A percentile compares a stretch with the other conserved stretches of the same genome.
Conservation (phyloP, 1,140 invertebrate species). For the Hetaerina americana region DNA sequence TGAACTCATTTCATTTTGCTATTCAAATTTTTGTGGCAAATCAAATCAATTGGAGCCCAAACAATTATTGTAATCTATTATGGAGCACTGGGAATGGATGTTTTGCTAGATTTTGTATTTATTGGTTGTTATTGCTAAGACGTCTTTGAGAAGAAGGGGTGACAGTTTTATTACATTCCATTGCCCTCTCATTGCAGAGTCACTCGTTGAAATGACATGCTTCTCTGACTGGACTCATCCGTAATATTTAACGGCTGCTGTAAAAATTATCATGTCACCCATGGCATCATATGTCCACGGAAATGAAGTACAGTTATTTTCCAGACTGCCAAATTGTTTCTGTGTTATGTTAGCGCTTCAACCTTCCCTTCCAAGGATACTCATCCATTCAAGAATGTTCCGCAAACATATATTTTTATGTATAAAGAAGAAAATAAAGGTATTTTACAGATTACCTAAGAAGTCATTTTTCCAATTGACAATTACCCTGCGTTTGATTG, state of each 20-base stretch:
- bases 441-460: slow-evolving; percentile 1
- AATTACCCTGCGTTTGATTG: no score
- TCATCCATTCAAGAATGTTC: not conserved
- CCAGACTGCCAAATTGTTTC: not conserved
- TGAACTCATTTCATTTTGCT: no score
- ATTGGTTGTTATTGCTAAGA: not conserved
- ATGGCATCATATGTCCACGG: not conserved
- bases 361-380: not conserved
- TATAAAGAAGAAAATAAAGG: not conserved
- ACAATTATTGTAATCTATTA: no score
- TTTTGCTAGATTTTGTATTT: not conserved
- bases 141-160: not conserved
- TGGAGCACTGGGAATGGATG: no score
- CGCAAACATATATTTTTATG: not conserved
- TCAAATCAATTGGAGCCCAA: no score
- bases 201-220: not conserved
- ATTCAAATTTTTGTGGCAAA: no score
- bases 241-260: not conserved
- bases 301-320: not conserved
- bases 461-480: no score
- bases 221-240: not conserved
- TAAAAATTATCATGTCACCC: not conserved
- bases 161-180: not conserved
- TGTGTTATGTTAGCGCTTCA: not conserved
- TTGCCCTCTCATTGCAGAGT: not conserved